Evolutionary conservation across 1,140 invertebrate genomes (phyloP), one percentile per base, ranked within the genome.

Genomic region (Nephotettix cincticeps): DNA sequence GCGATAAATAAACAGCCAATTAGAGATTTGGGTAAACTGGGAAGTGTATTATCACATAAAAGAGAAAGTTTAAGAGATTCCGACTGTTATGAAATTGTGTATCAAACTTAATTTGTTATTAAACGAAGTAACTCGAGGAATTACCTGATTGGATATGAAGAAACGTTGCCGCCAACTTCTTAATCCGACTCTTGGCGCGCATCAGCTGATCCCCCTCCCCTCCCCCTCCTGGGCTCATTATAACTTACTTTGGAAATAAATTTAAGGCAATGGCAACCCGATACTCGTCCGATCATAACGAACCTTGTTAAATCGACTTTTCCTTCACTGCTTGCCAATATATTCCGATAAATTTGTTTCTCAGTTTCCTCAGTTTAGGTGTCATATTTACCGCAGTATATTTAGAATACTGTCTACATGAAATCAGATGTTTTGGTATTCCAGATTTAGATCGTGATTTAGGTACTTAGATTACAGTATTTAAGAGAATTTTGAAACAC

Each of bases 201-300:
- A 68, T 45, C 66, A 68, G 66, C 43, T 45, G 66, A 23, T 68
- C 23, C 66, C 66, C 66, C 40, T 27, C 27, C n/a, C 40, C 11
- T n/a, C 25, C 29, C 11, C 19, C n/a, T 47, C 56, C 30, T 36
- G 30, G 3, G 29, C 68, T 70, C 68, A 70, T 70, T 70, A 70
- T 70, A 70, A 70, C 29, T 70, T 56, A 63, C 68, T 70, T 70
- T 70, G 68, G 56, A 70, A 70, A 70, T 70, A 70, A 70, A 70
- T 70, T 70, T 43, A 70, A 70, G 56, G 68, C 54, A 58, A 54
- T 61, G 68, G 68, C 28, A 70, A 70, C 68, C 23, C 68, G 64
- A 67, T 67, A 67, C 64, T 58, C 51, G 51, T 27, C 56, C 56
- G 51, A 70, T 70, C 51, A 58, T 70, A 70, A 70, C 68, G 54